A percentile compares a stretch with the other conserved stretches of the same genome.
Evolutionary conservation across 1,140 invertebrate species (phyloP).

Genomic region (Stegodyphus dumicola): DNA sequence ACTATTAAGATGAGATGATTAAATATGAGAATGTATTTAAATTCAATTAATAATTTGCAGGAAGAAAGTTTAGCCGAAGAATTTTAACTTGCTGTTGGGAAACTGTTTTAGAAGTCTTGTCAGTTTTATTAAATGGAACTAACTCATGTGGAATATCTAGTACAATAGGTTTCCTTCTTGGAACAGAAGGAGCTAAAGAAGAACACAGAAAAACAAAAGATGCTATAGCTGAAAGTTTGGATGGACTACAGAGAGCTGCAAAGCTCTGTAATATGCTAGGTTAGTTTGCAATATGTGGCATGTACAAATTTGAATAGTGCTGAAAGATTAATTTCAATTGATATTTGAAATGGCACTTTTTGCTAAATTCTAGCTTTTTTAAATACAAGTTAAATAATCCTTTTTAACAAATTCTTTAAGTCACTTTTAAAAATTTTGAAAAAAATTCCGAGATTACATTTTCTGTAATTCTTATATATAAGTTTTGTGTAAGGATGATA

Average conservation of each 20-base stretch:
- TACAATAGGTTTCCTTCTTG: constrained; percentile 69
- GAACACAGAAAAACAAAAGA: constrained; percentile 72
- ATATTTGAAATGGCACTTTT: too few relatives aligned
- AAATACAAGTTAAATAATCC: too few relatives aligned
- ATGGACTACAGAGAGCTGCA: constrained; percentile 82
- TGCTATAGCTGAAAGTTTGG: constrained; percentile 85
- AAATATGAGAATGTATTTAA: too few relatives aligned
- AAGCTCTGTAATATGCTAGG: constrained; percentile 75
- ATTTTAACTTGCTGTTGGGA: constrained; percentile 93
- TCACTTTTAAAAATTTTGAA: too few relatives aligned
- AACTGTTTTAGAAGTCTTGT: constrained; percentile 87
- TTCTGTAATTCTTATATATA: too few relatives aligned
- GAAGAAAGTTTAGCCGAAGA: constrained; percentile 70
- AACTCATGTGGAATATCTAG: constrained; percentile 71
- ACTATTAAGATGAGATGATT: too few relatives aligned
- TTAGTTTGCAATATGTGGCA: constrained; percentile 65
- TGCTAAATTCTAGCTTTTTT: too few relatives aligned
- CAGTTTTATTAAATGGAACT: constrained; percentile 77
- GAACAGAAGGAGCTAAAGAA: constrained; percentile 69
- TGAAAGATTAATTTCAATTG: too few relatives aligned
- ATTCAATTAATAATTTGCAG: constrained; percentile 65
- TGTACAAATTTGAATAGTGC: too few relatives aligned
- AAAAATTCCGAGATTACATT: too few relatives aligned
- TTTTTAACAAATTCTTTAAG: too few relatives aligned
- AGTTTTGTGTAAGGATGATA: too few relatives aligned